Base-by-base conservation (phyloP, 2,888 invertebrate genomes). In the Eutolmus rufibarbis region DNA sequence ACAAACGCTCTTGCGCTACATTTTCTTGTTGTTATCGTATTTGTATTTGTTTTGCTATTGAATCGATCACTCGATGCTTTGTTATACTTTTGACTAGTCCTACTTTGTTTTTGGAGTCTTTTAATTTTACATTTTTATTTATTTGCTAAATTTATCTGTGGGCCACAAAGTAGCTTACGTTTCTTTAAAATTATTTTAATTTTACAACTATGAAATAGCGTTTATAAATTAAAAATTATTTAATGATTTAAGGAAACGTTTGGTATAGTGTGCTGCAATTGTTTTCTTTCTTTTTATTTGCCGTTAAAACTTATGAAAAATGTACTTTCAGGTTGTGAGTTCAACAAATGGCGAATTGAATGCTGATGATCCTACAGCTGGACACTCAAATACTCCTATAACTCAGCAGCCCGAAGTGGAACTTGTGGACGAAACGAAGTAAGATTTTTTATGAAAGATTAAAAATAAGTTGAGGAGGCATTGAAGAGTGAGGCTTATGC, bases 391-490 rank as follows among this genome's bases (percentile, higher is more conserved):
- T 94, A 98, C 98, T 91, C 98, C 98, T 90, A 98, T 98, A 93
- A 97, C 98, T 90, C 97, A 96, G 92, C 97, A 96, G 93, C 96
- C 96, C 92, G 98, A 98, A 94, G 97, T 98, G 89, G 98, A 98
- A 93, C 96, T 98, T 92, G 96, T 97, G 91, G 98, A 98, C 94
- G 98, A 99, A 95, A 98, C 98, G 94, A 98, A 98, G 98, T 98
- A 95, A 95, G 97, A 95, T 93, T 93, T 93, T 93, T 40, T 40
- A 40, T 9, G 34, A 0, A 34, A 34, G 5, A 2, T 34, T 34
- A 34, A 34, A 34, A 34, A 34, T 0, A 3, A 2, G 4, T 34
- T 34, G 34, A 34, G 4, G 4, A 34, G 4, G 34, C 2, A 34
- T 5, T 34, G 34, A 34, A 34, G 34, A 34, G 34, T 34, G 34